phyloP scores from a whole-genome alignment of 2,797 vertebrate genomes.

The Sciurus carolinensis region DNA sequence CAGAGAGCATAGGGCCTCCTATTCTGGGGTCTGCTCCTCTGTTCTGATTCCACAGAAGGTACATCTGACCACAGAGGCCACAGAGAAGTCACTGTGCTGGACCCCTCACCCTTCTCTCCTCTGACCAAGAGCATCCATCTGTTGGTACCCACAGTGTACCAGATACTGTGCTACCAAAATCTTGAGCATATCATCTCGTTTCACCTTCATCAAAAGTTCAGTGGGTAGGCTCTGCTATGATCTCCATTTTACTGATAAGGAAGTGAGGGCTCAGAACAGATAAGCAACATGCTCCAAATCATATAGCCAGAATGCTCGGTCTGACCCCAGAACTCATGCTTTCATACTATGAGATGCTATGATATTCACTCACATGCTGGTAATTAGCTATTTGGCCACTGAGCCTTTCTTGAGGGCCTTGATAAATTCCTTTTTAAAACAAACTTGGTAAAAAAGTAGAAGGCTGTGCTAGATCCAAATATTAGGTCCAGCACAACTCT shows the following conservation, averaged over 20 bases:
- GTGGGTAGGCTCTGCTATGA: not conserved
- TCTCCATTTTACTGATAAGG: not conserved
- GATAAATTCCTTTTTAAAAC: not conserved
- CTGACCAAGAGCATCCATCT: not conserved
- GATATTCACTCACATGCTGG: not conserved
- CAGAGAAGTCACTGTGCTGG: rapidly evolving
- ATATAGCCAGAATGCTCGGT: not conserved
- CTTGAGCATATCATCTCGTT: rapidly evolving
- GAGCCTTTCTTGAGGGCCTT: not conserved
- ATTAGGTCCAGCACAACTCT: not conserved
- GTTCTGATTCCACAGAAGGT: not conserved
- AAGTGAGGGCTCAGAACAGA: not conserved
- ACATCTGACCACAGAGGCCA: not conserved
- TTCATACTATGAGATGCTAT: too few relatives aligned
- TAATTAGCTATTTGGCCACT: not conserved
- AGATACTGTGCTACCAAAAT: rapidly evolving
- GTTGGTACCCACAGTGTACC: too few relatives aligned
- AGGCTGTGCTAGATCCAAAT: not conserved
- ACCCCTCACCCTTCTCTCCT: not conserved
- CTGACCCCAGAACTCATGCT: too few relatives aligned
- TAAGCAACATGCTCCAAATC: not conserved
- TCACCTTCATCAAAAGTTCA: not conserved
- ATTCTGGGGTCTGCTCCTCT: not conserved
- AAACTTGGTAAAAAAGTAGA: not conserved
- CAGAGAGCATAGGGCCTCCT: not conserved